Conservation (phyloP, 2,797 vertebrate genomes). For the Calcarius lapponicus region DNA sequence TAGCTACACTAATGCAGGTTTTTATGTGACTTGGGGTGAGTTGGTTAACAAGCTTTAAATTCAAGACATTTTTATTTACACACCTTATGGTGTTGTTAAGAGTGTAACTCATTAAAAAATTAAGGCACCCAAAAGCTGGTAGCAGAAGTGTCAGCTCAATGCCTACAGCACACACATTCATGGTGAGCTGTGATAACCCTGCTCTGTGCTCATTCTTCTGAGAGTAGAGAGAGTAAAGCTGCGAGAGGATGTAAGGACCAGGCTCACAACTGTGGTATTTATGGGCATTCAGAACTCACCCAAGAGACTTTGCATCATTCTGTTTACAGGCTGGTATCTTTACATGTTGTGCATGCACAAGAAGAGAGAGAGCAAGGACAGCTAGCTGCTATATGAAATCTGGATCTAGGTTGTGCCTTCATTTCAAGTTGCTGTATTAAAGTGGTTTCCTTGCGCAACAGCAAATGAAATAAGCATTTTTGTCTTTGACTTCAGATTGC, state of each 20-base stretch:
- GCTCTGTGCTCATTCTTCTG: neutral
- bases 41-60: conserved; percentile 4
- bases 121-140: neutral
- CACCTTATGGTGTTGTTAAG: neutral
- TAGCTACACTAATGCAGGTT: neutral
- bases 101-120: neutral
- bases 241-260: neutral
- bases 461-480: neutral
- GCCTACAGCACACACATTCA: neutral
- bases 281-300: neutral
- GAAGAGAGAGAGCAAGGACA: neutral
- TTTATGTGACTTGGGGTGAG: neutral
- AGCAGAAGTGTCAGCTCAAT: neutral
- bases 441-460: neutral
- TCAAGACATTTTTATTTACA: neutral
- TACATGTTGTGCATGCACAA: neutral
- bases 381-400: neutral
- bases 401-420: neutral
- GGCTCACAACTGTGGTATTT: neutral
- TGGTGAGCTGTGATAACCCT: neutral
- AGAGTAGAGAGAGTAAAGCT: neutral
- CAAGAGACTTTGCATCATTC: neutral
- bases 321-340: neutral
- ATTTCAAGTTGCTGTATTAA: neutral
- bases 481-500: neutral